phyloP scores from a whole-genome alignment of 1,140 invertebrate genomes.

The Neuroterus valhalla region DNA sequence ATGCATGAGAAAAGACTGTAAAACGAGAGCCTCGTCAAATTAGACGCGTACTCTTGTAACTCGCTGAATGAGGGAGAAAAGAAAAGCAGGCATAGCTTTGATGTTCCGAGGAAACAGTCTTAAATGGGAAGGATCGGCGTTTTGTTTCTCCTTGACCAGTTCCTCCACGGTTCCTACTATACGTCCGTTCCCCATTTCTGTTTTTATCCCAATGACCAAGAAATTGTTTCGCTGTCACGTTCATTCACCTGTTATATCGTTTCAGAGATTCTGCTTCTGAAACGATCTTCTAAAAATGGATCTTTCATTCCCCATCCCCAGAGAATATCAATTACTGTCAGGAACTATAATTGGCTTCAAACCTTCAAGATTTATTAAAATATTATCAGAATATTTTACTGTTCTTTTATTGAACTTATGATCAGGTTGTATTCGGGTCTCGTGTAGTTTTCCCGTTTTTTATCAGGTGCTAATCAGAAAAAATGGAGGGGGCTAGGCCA shows the following conservation, averaged over 20 bases:
- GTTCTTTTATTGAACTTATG: too few species aligned
- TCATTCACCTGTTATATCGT: constrained; percentile 22
- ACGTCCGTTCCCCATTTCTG: constrained; percentile 41
- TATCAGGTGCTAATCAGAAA: too few species aligned
- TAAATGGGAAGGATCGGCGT: constrained; percentile 58
- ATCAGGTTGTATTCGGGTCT: too few species aligned
- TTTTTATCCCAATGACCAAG: constrained; percentile 45
- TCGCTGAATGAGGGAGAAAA: constrained; percentile 39
- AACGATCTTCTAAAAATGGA: constrained; percentile 18
- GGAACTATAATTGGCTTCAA: too few species aligned
- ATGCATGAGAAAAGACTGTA: constrained; percentile 17
- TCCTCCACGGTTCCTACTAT: constrained; percentile 51
- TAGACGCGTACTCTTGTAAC: constrained; percentile 50
- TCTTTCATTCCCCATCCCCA: not conserved
- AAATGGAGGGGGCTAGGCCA: too few species aligned
- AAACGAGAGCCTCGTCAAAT: constrained; percentile 45
- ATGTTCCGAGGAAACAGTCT: constrained; percentile 58
- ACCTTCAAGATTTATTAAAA: too few species aligned
- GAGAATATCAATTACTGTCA: not conserved
- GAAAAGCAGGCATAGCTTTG: constrained; percentile 48
- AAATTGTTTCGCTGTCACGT: constrained; percentile 43
- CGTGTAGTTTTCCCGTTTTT: too few species aligned
- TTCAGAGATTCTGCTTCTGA: constrained; percentile 2
- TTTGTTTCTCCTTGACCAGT: constrained; percentile 49
- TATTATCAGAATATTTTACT: too few species aligned